Evolutionary conservation across 2,888 invertebrate species (phyloP).

Genomic region (Caenorhabditis afra): DNA sequence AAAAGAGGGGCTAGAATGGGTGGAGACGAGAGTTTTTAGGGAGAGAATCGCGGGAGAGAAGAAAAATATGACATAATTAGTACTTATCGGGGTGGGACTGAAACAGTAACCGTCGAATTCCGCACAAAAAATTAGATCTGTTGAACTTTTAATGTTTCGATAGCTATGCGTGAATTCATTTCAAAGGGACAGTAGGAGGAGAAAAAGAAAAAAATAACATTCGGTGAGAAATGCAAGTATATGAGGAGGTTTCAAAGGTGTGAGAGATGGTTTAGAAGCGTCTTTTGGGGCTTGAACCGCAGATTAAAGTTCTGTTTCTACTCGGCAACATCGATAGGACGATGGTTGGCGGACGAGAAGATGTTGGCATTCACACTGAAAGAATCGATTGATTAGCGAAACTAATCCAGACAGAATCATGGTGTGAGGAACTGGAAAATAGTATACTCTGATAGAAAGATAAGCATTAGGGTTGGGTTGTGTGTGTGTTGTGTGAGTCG

Average conservation of each 20-base stretch:
- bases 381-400: slow-evolving; percentile 6
- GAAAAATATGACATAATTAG: slow-evolving; percentile 5
- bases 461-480: background rate
- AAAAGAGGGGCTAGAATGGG: background rate
- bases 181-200: no score
- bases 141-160: background rate
- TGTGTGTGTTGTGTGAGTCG: slow-evolving; percentile 18
- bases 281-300: slow-evolving; percentile 17
- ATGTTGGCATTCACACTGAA: slow-evolving; percentile 66
- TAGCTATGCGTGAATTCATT: background rate
- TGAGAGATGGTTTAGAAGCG: background rate
- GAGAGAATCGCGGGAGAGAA: background rate
- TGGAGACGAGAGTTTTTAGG: slow-evolving; percentile 10
- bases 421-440: slow-evolving; percentile 1
- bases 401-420: background rate
- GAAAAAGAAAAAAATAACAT: no score
- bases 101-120: slow-evolving; percentile 30
- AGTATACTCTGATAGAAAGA: slow-evolving; percentile 10
- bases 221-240: slow-evolving; percentile 10
- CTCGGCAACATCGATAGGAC: slow-evolving; percentile 54
- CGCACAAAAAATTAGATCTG: slow-evolving; percentile 9
- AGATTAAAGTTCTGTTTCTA: slow-evolving; percentile 27
- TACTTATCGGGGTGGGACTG: slow-evolving; percentile 18
- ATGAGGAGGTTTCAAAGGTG: slow-evolving; percentile 12
- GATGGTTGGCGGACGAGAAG: slow-evolving; percentile 58